Conservation (phyloP, 1,140 invertebrate genomes). For the Argopecten irradians region DNA sequence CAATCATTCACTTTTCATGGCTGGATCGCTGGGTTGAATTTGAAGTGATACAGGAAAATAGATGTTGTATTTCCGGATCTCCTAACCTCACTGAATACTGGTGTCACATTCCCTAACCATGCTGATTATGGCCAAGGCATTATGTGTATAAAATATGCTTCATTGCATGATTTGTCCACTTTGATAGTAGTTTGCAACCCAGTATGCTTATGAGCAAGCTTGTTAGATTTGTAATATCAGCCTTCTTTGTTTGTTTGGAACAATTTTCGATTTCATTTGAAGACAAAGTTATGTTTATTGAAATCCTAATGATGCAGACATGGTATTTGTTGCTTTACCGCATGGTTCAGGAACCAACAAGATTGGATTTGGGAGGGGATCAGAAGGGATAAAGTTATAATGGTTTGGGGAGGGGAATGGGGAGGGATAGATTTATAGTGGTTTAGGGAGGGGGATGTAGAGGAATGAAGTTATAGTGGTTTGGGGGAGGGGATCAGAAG, state of each 20-base stretch:
- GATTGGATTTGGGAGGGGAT: no score
- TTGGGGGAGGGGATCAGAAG: no score
- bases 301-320: not conserved
- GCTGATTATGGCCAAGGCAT: not conserved
- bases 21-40: not conserved
- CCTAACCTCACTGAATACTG: not conserved
- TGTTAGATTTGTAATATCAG: constrained; percentile 5
- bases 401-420: no score
- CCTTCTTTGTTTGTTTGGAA: not conserved
- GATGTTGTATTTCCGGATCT: not conserved
- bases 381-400: no score
- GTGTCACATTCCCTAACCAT: not conserved
- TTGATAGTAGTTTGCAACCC: not conserved
- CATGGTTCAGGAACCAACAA: not conserved
- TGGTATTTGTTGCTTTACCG: not conserved
- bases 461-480: no score
- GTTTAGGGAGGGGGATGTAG: no score
- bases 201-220: not conserved
- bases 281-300: not conserved
- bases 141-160: not conserved
- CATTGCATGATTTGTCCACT: not conserved
- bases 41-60: not conserved
- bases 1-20: not conserved
- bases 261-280: not conserved
- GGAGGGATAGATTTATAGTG: no score